Evolutionary conservation across 1,140 invertebrate species (phyloP).

Genomic region (Trissolcus basalis): DNA sequence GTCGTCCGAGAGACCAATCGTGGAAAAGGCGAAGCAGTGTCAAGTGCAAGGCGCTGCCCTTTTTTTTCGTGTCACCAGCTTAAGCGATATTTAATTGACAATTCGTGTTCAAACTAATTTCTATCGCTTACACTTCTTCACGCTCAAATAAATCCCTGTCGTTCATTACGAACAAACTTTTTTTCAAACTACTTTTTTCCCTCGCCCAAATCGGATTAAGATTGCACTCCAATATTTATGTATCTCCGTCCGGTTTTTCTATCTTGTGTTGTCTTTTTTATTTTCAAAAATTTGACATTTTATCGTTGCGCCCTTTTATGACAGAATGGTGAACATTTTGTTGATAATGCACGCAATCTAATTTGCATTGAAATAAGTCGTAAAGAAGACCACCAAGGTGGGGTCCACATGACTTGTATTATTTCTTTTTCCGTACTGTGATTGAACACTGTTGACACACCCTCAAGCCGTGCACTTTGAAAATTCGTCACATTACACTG

Average conservation of each 20-base stretch:
- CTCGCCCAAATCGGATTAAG: too few relatives aligned
- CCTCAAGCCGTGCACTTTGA: constrained; percentile 30
- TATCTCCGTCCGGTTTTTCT: too few relatives aligned
- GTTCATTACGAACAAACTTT: constrained; percentile 10
- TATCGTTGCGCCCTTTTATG: too few relatives aligned
- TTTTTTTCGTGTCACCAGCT: constrained; percentile 20
- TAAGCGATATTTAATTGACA: constrained; percentile 24
- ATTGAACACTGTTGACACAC: constrained; percentile 51
- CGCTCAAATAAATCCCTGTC: constrained; percentile 10
- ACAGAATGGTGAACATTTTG: constrained; percentile 33
- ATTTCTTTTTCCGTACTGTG: constrained; percentile 53
- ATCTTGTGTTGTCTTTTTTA: constrained; percentile 10
- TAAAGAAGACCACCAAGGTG: constrained; percentile 38
- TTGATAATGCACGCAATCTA: constrained; percentile 43
- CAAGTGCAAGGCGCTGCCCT: constrained; percentile 37
- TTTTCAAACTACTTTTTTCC: too few relatives aligned
- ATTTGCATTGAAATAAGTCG: constrained; percentile 53
- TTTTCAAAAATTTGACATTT: too few relatives aligned
- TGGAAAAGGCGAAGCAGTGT: constrained; percentile 38
- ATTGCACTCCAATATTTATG: too few relatives aligned
- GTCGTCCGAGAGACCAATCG: constrained; percentile 32
- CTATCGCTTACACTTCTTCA: constrained; percentile 8
- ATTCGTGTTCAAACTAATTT: constrained; percentile 23
- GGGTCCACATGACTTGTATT: constrained; percentile 56
- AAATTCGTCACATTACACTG: constrained; percentile 53